A percentile compares a stretch with the other conserved stretches of the same genome.
phyloP scores from a whole-genome alignment of 2,888 invertebrate species.

The Nymphalis urticae region DNA sequence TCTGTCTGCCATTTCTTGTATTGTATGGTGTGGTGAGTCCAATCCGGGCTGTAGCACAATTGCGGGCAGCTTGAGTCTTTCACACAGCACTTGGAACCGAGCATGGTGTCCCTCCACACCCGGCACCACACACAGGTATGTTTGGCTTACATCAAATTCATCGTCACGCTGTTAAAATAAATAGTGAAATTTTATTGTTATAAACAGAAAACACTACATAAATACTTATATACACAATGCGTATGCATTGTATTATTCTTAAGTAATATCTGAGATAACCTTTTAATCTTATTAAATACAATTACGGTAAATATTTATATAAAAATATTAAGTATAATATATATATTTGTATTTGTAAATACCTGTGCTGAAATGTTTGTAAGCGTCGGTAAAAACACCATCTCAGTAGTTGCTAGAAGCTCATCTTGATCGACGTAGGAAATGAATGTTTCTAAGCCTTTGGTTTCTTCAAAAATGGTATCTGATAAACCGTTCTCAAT shows the following conservation, averaged over 20 bases:
- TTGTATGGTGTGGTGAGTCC: constrained; percentile 48
- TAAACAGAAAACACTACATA: neutral
- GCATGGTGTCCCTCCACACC: constrained; percentile 55
- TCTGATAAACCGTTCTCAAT: constrained; percentile 37
- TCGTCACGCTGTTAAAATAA: constrained; percentile 48
- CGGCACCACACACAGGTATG: constrained; percentile 54
- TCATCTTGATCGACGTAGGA: constrained; percentile 55
- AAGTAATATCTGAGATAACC: too few species aligned
- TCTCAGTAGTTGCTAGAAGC: constrained; percentile 54
- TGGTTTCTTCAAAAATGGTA: constrained; percentile 38
- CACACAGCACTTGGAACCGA: constrained; percentile 50
- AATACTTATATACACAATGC: too few species aligned
- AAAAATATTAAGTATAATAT: too few species aligned
- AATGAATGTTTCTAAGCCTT: constrained; percentile 52
- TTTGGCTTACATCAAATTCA: constrained; percentile 48
- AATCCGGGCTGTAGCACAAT: constrained; percentile 54
- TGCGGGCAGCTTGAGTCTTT: constrained; percentile 54
- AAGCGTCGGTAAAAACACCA: constrained; percentile 53
- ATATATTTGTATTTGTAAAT: constrained; percentile 8
- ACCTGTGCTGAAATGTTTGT: constrained; percentile 41
- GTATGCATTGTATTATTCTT: too few species aligned
- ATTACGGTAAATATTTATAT: too few species aligned
- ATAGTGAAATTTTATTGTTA: neutral
- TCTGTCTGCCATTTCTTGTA: constrained; percentile 49
- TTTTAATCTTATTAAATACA: too few species aligned